These are phyloP conservation scores for Asobara japonica DNA, from an alignment of 1,140 invertebrate species.

Conservation along the genomic window DNA sequence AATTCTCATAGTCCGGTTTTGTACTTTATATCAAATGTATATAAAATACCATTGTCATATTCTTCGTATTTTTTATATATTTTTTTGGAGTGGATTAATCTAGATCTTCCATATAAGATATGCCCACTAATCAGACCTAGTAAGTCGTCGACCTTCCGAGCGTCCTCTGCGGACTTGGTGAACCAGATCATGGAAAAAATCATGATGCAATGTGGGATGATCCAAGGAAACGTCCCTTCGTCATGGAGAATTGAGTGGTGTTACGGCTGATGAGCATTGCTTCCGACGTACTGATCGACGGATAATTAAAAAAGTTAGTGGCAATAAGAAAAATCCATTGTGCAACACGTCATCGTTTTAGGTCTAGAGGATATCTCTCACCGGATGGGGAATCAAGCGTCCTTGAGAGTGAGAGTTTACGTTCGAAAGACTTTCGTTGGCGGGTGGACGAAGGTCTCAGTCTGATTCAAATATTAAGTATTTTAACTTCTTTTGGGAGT, in stretches of 20 bases:
- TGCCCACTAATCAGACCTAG: no score
- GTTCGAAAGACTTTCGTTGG: slow-evolving; percentile 27
- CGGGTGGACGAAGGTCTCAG: slow-evolving; percentile 21
- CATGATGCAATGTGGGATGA: not conserved
- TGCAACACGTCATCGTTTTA: not conserved
- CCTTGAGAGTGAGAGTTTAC: slow-evolving; percentile 28
- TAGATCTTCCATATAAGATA: no score
- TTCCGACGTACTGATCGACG: not conserved
- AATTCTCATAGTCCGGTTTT: no score
- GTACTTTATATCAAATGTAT: no score
- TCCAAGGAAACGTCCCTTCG: not conserved
- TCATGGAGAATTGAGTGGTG: not conserved
- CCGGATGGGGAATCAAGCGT: not conserved
- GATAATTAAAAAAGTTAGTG: slow-evolving; percentile 4
- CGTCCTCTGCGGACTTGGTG: no score
- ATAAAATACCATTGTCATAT: no score
- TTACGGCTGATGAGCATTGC: slow-evolving; percentile 16
- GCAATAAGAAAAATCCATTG: slow-evolving; percentile 26
- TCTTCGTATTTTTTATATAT: no score
- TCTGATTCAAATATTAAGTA: slow-evolving; percentile 1
- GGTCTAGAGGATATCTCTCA: not conserved
- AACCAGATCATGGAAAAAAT: not conserved
- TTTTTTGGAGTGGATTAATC: no score
- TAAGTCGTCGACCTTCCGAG: no score
- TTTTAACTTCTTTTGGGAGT: not conserved